phyloP scores from a whole-genome alignment of 2,113 vertebrate genomes.

The Lathamus discolor region DNA sequence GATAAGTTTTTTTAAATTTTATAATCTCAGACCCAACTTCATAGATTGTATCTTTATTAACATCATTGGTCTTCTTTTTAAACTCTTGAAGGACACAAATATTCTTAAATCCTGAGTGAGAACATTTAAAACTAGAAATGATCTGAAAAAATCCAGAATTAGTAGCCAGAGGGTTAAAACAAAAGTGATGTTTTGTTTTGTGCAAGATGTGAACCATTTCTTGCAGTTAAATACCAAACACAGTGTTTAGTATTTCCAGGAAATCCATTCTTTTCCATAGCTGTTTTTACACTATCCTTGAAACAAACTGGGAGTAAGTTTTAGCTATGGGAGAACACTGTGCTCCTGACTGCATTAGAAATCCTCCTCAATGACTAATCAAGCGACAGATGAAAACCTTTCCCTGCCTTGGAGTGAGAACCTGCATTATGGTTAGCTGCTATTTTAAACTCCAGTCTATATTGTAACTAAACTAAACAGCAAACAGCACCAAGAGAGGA shows the following conservation, averaged over 20 bases:
- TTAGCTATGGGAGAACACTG: not conserved
- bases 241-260: not conserved
- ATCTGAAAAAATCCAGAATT: not conserved
- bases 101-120: not conserved
- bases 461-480: not conserved
- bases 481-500: not conserved
- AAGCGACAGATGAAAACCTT: not conserved
- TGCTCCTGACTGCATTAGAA: not conserved
- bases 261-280: not conserved
- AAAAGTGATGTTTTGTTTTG: not conserved
- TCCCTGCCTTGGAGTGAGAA: not conserved
- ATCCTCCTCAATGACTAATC: not conserved
- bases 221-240: constrained; percentile 5
- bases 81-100: not conserved
- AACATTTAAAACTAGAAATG: not conserved
- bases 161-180: not conserved
- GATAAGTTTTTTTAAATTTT: not conserved
- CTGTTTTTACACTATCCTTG: not conserved
- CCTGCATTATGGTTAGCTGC: not conserved
- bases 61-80: not conserved
- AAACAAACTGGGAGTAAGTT: not conserved
- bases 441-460: not conserved
- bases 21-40: not conserved
- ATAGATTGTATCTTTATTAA: not conserved
- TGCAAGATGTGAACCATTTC: not conserved